A percentile compares a stretch with the other conserved stretches of the same genome.
Conservation (phyloP, 2,888 invertebrate genomes). For the Drosophila nr. perissopoda region DNA sequence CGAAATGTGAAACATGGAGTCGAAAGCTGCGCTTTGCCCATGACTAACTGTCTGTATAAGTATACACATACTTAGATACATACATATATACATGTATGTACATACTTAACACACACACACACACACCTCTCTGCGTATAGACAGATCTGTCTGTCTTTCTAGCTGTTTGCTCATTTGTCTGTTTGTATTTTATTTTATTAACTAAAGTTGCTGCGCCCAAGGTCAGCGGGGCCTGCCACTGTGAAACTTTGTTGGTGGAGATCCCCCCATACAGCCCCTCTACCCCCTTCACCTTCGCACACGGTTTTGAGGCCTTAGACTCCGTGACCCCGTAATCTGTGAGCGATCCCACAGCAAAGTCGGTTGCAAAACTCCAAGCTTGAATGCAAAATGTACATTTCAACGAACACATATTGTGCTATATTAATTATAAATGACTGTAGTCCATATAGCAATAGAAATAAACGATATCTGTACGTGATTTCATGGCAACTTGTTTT, state of each 20-base stretch:
- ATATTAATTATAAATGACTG: conserved; percentile 54
- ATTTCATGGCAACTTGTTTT: conserved; percentile 50
- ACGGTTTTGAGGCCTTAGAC: conserved; percentile 5
- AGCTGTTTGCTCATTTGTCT: conserved; percentile 21
- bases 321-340: conserved; percentile 19
- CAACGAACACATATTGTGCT: conserved; percentile 17
- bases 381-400: conserved; percentile 57
- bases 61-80: not conserved
- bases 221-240: conserved; percentile 56
- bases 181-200: conserved; percentile 37
- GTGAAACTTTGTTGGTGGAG: conserved; percentile 28
- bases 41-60: conserved; percentile 56
- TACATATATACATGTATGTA: not conserved
- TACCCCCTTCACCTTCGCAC: too few species aligned
- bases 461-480: conserved; percentile 45
- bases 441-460: conserved; percentile 28
- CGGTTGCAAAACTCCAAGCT: conserved; percentile 61
- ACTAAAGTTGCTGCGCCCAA: conserved; percentile 60
- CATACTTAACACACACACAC: not conserved
- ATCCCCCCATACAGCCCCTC: not conserved
- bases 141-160: conserved; percentile 31
- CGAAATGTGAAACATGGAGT: conserved; percentile 33
- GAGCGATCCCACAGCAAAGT: conserved; percentile 18
- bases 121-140: conserved; percentile 24
- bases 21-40: conserved; percentile 49